Evolutionary conservation across 2,888 invertebrate species (phyloP).

Genomic region (Pachycephus smyrnensis): DNA sequence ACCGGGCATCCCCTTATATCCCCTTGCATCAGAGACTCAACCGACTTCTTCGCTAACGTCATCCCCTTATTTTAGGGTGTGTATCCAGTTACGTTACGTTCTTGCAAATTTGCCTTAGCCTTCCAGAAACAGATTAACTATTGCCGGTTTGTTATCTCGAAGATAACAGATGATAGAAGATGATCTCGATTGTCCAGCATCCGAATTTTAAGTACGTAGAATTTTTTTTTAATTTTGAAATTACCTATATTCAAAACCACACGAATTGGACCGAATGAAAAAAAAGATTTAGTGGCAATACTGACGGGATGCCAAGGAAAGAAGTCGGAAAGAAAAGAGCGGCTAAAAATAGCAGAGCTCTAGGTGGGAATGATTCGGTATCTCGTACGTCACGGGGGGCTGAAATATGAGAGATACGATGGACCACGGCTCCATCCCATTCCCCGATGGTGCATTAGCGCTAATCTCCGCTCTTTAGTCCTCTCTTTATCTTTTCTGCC

Average conservation of each 20-base stretch:
- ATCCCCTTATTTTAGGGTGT: background rate
- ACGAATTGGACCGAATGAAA: slow-evolving; percentile 12
- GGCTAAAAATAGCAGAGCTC: slow-evolving; percentile 51
- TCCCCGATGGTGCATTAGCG: slow-evolving; percentile 66
- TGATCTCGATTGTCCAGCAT: background rate
- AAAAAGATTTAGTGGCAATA: slow-evolving; percentile 3
- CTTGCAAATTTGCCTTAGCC: too few relatives aligned
- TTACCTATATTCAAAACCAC: background rate
- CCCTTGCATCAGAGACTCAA: slow-evolving; percentile 12
- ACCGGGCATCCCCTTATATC: slow-evolving; percentile 43
- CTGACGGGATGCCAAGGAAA: slow-evolving; percentile 1
- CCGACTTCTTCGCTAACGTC: background rate
- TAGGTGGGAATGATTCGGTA: slow-evolving; percentile 67
- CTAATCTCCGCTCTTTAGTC: slow-evolving; percentile 61
- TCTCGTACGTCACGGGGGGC: slow-evolving; percentile 64
- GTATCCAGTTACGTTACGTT: background rate
- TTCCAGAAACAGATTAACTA: background rate
- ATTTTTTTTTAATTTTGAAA: too few relatives aligned
- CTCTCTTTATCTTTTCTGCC: slow-evolving; percentile 34
- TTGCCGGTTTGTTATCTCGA: background rate
- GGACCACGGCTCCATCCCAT: slow-evolving; percentile 54
- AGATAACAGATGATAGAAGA: background rate
- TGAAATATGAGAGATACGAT: slow-evolving; percentile 67
- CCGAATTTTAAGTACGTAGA: background rate
- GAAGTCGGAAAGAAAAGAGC: slow-evolving; percentile 26